Evolutionary conservation across 2,888 invertebrate species (phyloP).

Genomic region (Carterocephalus palaemon): DNA sequence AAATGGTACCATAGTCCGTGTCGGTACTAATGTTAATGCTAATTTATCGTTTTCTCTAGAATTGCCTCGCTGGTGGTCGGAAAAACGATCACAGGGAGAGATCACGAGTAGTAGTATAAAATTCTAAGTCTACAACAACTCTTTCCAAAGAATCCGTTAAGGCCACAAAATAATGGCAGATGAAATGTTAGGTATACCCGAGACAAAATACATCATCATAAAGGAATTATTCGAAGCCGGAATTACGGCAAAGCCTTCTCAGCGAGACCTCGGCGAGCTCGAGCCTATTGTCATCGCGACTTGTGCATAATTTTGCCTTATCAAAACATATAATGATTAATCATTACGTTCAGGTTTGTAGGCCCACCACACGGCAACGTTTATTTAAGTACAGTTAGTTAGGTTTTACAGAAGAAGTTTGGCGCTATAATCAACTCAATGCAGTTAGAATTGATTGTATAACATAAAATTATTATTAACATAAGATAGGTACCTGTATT

Average conservation of each 20-base stretch:
- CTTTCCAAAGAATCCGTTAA: conserved; percentile 19
- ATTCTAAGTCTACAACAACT: conserved; percentile 6
- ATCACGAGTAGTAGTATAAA: conserved; percentile 4
- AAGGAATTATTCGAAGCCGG: conserved; percentile 25
- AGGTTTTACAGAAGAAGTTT: no score
- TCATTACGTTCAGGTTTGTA: conserved; percentile 48
- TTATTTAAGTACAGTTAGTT: no score
- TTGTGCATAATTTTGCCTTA: conserved; percentile 74
- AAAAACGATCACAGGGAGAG: no score
- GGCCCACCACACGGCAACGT: conserved; percentile 43
- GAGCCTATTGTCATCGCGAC: conserved; percentile 64
- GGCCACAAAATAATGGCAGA: not conserved
- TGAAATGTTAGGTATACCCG: not conserved
- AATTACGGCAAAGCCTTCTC: conserved; percentile 53
- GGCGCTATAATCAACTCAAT: no score
- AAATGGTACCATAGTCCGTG: no score
- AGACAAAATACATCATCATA: conserved; percentile 14
- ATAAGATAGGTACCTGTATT: no score
- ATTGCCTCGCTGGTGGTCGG: no score
- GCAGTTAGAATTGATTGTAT: no score
- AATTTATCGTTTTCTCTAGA: no score
- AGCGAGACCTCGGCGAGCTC: conserved; percentile 48
- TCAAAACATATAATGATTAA: conserved; percentile 76
- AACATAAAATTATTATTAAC: no score
- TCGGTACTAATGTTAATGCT: no score